Percentiles rank a stretch among this genome's conserved stretches.
Evolutionary conservation across 2,113 vertebrate species (phyloP).

Genomic region (Hippocampus guttulatus): DNA sequence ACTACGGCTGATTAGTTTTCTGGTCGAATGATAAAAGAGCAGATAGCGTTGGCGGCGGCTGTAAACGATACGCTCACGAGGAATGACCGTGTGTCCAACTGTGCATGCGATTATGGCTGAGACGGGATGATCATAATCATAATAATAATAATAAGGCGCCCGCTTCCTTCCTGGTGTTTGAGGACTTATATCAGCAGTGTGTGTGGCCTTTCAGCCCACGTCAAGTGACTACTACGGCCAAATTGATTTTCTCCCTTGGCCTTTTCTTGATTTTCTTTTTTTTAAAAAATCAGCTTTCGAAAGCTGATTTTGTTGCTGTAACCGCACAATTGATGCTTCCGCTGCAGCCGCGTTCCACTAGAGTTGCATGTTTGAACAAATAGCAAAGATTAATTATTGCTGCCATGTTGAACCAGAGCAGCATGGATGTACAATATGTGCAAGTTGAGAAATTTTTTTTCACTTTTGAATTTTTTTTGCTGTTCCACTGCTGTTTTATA

Average conservation of each 20-base stretch:
- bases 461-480: background rate
- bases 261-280: conserved; percentile 36
- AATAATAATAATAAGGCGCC: conserved; percentile 18
- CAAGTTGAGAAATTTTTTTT: background rate
- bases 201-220: conserved; percentile 35
- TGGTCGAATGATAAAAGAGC: background rate
- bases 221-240: conserved; percentile 45
- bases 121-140: conserved; percentile 22
- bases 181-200: conserved; percentile 49
- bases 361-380: conserved; percentile 39
- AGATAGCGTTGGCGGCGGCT: background rate
- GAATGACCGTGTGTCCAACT: background rate
- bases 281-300: conserved; percentile 41
- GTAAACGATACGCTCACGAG: background rate
- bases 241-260: conserved; percentile 59
- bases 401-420: background rate
- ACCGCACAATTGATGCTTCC: conserved; percentile 49
- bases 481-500: background rate
- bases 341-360: conserved; percentile 23
- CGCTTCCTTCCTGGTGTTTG: conserved; percentile 30
- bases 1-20: background rate
- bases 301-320: conserved; percentile 58
- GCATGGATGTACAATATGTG: background rate
- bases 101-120: conserved; percentile 20
- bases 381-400: conserved; percentile 20